These are phyloP conservation scores for Tapirus terrestris DNA, from an alignment of 2,113 vertebrate genomes.

Conservation along the genomic window DNA sequence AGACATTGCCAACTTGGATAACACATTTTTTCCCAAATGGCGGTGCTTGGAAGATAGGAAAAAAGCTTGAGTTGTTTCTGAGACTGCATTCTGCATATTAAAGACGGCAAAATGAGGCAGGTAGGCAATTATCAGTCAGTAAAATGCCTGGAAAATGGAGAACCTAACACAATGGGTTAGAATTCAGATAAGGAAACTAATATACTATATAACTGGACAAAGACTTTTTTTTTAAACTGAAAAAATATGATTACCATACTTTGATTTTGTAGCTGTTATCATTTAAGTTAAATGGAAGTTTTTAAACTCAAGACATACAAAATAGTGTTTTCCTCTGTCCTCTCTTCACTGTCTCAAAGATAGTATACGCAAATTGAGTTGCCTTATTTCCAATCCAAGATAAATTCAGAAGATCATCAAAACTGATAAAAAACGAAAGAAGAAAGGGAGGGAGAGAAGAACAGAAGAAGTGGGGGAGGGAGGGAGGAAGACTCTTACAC, in stretches of 20 bases:
- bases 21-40: constrained; percentile 28
- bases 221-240: neutral
- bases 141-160: neutral
- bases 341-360: neutral
- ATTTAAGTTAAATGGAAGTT: constrained; percentile 4
- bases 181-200: neutral
- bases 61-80: constrained; percentile 27
- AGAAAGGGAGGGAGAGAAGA: fast-evolving
- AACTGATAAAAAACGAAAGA: neutral
- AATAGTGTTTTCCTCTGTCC: neutral
- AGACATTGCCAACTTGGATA: constrained; percentile 40
- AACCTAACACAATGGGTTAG: neutral
- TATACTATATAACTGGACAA: neutral
- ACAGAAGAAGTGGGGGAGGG: too few species aligned
- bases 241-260: neutral
- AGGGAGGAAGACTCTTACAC: neutral
- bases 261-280: neutral
- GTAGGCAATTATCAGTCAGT: neutral
- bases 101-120: neutral
- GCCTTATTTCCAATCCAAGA: neutral
- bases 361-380: neutral
- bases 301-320: neutral
- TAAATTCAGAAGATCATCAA: constrained; percentile 24
- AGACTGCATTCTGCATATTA: neutral
- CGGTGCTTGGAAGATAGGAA: neutral